Conservation (phyloP, 2,797 vertebrate genomes). For the Hylomyscus alleni region DNA sequence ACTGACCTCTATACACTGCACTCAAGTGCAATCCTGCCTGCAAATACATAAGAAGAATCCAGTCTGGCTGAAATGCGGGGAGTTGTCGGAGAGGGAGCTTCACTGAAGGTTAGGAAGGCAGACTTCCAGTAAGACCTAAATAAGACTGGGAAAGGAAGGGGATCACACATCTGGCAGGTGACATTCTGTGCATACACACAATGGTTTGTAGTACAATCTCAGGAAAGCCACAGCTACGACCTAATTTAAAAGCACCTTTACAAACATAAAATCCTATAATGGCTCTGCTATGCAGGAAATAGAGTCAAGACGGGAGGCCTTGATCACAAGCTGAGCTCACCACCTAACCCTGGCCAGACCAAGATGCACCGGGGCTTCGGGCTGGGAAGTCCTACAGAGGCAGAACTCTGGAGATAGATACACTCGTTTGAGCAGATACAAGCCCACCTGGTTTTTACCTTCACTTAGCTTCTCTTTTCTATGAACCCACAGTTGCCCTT, state of each 20-base stretch:
- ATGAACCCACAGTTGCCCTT: not conserved
- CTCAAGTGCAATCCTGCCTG: not conserved
- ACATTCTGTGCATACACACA: not conserved
- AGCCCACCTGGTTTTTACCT: not conserved
- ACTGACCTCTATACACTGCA: not conserved
- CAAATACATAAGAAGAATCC: not conserved
- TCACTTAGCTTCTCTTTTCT: constrained; percentile 1
- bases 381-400: not conserved
- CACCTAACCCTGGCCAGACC: too few relatives aligned
- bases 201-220: not conserved
- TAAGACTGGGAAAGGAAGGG: not conserved
- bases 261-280: not conserved
- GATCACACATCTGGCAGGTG: not conserved
- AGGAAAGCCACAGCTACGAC: not conserved
- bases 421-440: not conserved
- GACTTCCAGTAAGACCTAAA: not conserved
- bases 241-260: constrained; percentile 15
- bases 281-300: not conserved
- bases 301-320: not conserved
- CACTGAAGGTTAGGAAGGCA: not conserved
- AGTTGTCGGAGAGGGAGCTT: not conserved
- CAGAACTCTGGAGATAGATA: not conserved
- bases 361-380: not conserved
- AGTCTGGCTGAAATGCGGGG: not conserved
- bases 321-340: not conserved